Evolutionary conservation across 2,797 vertebrate species (phyloP).

Genomic region (Iguana delicatissima): DNA sequence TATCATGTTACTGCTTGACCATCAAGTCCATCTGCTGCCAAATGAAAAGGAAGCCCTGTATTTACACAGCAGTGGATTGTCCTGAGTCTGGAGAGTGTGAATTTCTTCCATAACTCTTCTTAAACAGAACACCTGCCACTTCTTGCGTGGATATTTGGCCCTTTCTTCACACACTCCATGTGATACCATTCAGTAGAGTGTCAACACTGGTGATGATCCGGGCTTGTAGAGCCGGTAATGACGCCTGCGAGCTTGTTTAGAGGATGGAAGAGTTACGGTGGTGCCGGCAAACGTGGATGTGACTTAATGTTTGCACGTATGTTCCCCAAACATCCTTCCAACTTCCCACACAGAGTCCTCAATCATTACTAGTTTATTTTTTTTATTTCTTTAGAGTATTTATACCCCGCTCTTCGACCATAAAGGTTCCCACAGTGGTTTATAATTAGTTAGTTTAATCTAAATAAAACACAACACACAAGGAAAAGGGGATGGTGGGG

Average conservation of each 20-base stretch:
- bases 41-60: conserved; percentile 7
- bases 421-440: too few species aligned
- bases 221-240: not conserved
- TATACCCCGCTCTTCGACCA: too few species aligned
- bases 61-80: not conserved
- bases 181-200: not conserved
- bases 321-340: not conserved
- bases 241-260: not conserved
- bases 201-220: not conserved
- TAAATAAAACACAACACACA: too few species aligned
- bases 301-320: not conserved
- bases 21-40: not conserved
- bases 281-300: not conserved
- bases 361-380: too few species aligned
- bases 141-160: not conserved
- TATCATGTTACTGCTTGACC: conserved; percentile 2
- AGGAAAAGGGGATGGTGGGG: too few species aligned
- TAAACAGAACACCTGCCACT: not conserved
- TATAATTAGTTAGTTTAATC: too few species aligned
- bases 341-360: not conserved
- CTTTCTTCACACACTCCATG: not conserved
- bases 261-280: not conserved
- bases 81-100: not conserved
- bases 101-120: conserved; percentile 2
- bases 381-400: too few species aligned